A percentile compares a stretch with the other conserved stretches of the same genome.
phyloP scores from a whole-genome alignment of 2,113 vertebrate species.

The Aleadryas rufinucha region DNA sequence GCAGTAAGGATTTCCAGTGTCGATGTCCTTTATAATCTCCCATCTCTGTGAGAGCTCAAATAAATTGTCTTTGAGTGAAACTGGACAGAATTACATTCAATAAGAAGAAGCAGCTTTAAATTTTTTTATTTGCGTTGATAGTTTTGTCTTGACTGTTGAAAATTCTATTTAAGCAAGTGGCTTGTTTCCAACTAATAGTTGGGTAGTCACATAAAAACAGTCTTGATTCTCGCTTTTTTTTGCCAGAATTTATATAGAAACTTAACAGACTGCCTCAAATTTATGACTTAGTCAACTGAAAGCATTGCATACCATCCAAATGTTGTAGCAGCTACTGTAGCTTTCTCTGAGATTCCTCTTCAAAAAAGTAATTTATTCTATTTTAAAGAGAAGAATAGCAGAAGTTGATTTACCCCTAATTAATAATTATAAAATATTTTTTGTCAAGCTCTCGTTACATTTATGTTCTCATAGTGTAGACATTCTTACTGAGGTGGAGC shows the following conservation, averaged over 20 bases:
- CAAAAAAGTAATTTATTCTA: not conserved
- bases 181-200: not conserved
- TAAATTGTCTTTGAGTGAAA: not conserved
- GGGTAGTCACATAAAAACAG: not conserved
- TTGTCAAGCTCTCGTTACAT: not conserved
- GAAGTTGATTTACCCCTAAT: not conserved
- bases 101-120: not conserved
- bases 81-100: not conserved
- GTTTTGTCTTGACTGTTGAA: not conserved
- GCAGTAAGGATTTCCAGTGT: not conserved
- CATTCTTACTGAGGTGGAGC: not conserved
- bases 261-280: not conserved
- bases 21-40: not conserved
- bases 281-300: not conserved
- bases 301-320: not conserved
- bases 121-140: not conserved
- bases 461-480: not conserved
- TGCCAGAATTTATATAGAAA: not conserved
- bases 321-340: not conserved
- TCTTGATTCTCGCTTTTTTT: not conserved
- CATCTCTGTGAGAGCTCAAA: not conserved
- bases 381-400: not conserved
- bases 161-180: not conserved
- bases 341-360: not conserved
- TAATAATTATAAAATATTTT: not conserved